Evolutionary conservation across 2,113 vertebrate species (phyloP).

Genomic region (Actinemys pallida): DNA sequence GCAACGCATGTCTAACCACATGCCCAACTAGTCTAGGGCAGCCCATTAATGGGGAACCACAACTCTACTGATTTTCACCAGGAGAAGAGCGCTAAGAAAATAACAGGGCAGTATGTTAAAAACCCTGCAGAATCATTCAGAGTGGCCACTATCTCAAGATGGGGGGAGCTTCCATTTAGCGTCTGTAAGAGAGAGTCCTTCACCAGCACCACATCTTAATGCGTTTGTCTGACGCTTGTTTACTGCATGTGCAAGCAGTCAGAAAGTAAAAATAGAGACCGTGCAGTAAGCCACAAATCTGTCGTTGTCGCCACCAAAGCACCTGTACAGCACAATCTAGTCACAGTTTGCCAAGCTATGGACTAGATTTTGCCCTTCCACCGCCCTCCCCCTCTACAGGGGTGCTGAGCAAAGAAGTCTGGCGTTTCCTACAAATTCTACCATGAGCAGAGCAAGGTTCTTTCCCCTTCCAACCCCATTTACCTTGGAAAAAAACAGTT

Average conservation of each 20-base stretch:
- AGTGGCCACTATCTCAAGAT: background rate
- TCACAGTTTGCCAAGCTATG: background rate
- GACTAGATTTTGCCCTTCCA: background rate
- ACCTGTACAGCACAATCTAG: background rate
- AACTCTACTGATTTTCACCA: background rate
- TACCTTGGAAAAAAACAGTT: background rate
- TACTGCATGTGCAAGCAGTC: constrained; percentile 40
- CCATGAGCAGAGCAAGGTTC: background rate
- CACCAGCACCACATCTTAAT: constrained; percentile 61
- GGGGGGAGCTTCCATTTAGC: constrained; percentile 11
- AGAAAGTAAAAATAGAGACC: constrained; percentile 64
- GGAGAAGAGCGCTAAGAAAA: background rate
- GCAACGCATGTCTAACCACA: background rate
- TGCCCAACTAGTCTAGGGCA: background rate
- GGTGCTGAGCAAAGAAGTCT: background rate
- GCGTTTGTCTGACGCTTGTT: constrained; percentile 52
- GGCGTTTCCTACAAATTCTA: background rate
- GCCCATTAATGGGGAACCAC: background rate
- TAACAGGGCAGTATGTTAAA: background rate
- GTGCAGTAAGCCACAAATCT: constrained; percentile 47
- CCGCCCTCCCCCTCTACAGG: background rate
- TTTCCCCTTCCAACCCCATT: background rate
- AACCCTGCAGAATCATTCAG: background rate
- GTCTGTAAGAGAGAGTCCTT: constrained; percentile 34
- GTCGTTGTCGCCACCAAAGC: background rate